Evolutionary conservation across 2,797 vertebrate genomes (phyloP), one percentile per base, ranked within the genome.

Genomic region (Serranus cabrilla): DNA sequence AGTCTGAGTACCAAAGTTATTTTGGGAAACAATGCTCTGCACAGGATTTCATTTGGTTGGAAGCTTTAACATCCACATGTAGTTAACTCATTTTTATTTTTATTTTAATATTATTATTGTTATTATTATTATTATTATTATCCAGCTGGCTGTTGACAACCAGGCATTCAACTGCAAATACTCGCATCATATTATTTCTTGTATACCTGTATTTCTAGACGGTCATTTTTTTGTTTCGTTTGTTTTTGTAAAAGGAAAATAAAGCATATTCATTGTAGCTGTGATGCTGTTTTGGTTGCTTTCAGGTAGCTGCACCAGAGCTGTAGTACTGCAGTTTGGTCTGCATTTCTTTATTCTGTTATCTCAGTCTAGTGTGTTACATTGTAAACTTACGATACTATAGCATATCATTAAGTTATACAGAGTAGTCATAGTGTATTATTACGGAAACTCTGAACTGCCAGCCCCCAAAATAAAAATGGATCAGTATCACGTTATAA

Each of bases 241-340:
- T 85, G 60, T 88, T 92, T 97, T 98, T 93, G 84, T 90, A 92
- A 97, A 95, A 94, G 96, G 95, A 97, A 96, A 97, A 98, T 98
- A 98, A 98, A 99, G 91, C 97, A 96, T 97, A 97, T 98, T 98
- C 96, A 97, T 97, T 96, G 93, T 97, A 98, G 94, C 95, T 81
- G 74, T 83, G 72, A 68, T 4, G 57, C 43, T 14, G 62, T 55
- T 73, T 47, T 46, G 40, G 23, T 45, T 66, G 12, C 52, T n/a
- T 54, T 56, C 14, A 2, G 16, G 11, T 1, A 34, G 49, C 9
- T 47, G 54, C 47, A 11, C 34, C 37, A 23, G 17, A 51, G n/a
- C 49, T 54, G 39, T 23, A 5, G 9, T n/a, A 16, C 50, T 31
- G 39, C 34, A 34, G 34, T 34, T 34, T 34, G 34, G 34, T 34